A percentile compares a stretch with the other conserved stretches of the same genome.
phyloP scores from a whole-genome alignment of 2,113 vertebrate genomes.

The Tympanuchus pallidicinctus region DNA sequence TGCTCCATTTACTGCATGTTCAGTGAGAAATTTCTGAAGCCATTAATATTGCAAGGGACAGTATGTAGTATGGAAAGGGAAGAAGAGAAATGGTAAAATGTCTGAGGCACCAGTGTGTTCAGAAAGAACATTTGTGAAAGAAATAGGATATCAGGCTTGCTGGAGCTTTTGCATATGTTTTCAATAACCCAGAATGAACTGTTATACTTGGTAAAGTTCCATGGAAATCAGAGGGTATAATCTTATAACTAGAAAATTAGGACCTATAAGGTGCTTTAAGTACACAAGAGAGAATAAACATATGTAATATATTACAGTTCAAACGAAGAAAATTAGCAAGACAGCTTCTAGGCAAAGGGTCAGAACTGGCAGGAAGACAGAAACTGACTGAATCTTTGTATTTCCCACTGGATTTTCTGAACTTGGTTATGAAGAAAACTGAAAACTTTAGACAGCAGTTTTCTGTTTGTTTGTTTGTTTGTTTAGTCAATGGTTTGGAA shows the following conservation, averaged over 20 bases:
- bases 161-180: slow-evolving; percentile 32
- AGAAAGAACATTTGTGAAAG: background rate
- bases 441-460: background rate
- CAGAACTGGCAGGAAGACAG: background rate
- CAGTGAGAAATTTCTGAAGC: background rate
- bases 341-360: background rate
- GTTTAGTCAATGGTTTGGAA: background rate
- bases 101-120: background rate
- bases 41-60: background rate
- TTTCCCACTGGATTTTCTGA: background rate
- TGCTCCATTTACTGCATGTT: background rate
- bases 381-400: background rate
- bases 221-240: slow-evolving; percentile 55
- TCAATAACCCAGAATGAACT: slow-evolving; percentile 36
- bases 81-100: background rate
- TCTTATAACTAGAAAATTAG: slow-evolving; percentile 64
- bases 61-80: background rate
- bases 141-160: background rate
- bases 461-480: background rate
- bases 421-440: background rate
- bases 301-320: slow-evolving; percentile 55
- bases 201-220: slow-evolving; percentile 44
- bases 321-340: background rate
- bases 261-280: slow-evolving; percentile 48
- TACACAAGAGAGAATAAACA: slow-evolving; percentile 64